These are phyloP conservation scores for Mamestra brassicae DNA, from an alignment of 2,888 invertebrate species.

Conservation along the genomic window DNA sequence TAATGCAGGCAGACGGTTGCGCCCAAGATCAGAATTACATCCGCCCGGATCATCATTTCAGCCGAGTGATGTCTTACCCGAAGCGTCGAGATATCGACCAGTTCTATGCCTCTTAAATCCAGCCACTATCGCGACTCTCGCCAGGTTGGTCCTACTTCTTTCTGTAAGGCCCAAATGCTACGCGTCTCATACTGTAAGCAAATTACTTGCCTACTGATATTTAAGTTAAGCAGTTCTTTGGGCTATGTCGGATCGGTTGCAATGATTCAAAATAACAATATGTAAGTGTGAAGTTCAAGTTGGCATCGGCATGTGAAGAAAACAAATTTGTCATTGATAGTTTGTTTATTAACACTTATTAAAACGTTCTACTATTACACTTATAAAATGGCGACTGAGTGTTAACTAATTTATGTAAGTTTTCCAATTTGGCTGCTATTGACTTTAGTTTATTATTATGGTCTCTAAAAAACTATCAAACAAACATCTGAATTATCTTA, in stretches of 20 bases:
- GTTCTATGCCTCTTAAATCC: too few relatives aligned
- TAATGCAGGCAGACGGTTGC: too few relatives aligned
- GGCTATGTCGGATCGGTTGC: neutral
- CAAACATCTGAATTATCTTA: constrained; percentile 67
- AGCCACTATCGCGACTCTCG: too few relatives aligned
- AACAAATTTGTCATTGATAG: constrained; percentile 66
- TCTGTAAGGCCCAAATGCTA: too few relatives aligned
- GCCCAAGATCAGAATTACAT: too few relatives aligned
- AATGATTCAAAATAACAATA: neutral
- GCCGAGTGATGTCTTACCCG: too few relatives aligned
- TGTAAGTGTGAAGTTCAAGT: neutral
- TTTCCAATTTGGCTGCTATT: constrained; percentile 75
- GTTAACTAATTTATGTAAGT: constrained; percentile 72
- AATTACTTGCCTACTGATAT: neutral
- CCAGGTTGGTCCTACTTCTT: too few relatives aligned
- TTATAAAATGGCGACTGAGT: constrained; percentile 85
- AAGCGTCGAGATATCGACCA: too few relatives aligned
- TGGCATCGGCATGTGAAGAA: constrained; percentile 9
- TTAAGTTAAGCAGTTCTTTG: neutral
- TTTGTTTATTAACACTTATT: constrained; percentile 88
- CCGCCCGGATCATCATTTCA: too few relatives aligned
- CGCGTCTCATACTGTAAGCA: too few relatives aligned
- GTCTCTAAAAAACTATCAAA: constrained; percentile 68
- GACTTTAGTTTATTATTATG: constrained; percentile 65
- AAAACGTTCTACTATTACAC: constrained; percentile 85